Conservation (phyloP, 2,113 vertebrate species). For the Psittacara wagleri region DNA sequence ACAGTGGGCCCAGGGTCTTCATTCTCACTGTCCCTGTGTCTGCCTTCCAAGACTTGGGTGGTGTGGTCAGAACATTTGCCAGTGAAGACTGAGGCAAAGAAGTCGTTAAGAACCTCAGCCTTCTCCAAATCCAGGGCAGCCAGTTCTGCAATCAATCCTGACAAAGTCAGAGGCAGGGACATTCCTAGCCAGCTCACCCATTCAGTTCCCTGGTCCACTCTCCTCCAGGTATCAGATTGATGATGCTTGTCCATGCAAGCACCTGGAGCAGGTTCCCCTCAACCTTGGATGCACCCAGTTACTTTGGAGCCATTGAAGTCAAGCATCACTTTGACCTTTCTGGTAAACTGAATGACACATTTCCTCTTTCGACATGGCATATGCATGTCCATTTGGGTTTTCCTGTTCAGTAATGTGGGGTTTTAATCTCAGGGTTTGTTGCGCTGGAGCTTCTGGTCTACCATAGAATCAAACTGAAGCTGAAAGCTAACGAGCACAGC, state of each 20-base stretch:
- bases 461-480: not conserved
- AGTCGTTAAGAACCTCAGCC: no score
- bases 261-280: not conserved
- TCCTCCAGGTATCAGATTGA: not conserved
- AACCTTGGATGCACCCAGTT: not conserved
- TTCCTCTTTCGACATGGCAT: not conserved
- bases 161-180: not conserved
- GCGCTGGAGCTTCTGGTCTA: not conserved
- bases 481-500: not conserved
- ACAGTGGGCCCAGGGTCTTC: no score
- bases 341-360: not conserved
- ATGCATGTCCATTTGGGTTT: fast-evolving
- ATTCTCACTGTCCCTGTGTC: no score
- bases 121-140: no score
- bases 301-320: not conserved
- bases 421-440: not conserved
- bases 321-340: not conserved
- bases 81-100: no score
- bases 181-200: not conserved
- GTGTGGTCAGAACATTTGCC: no score
- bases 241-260: fast-evolving
- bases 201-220: fast-evolving
- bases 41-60: no score
- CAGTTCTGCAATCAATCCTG: not conserved
- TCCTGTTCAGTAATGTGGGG: not conserved